phyloP scores from a whole-genome alignment of 1,140 invertebrate genomes.

The Drosophila subpulchrella region DNA sequence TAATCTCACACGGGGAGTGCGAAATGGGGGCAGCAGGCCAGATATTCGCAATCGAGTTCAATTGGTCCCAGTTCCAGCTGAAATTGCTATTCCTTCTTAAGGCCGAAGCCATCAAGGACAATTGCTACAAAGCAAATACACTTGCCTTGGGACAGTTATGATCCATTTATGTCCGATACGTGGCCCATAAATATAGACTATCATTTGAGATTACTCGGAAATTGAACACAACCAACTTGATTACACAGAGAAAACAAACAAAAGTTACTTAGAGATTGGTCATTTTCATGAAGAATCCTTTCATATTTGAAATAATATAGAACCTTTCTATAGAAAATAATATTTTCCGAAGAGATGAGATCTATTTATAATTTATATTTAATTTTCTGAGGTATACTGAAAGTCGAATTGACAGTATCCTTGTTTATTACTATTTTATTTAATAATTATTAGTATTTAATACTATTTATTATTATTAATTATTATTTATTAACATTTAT shows the following conservation, averaged over 20 bases:
- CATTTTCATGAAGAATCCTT: no score
- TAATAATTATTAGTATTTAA: no score
- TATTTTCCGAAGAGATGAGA: no score
- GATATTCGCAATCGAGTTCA: conserved; percentile 26
- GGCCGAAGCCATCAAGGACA: conserved; percentile 47
- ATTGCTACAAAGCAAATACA: conserved; percentile 54
- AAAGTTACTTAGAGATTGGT: no score
- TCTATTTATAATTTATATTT: no score
- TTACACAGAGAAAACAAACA: background rate
- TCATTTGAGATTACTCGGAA: conserved; percentile 9
- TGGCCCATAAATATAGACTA: conserved; percentile 68
- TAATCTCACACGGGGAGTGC: conserved; percentile 17
- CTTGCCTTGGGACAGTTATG: conserved; percentile 30
- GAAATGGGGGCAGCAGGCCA: conserved; percentile 6
- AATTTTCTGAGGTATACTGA: no score
- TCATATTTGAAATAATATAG: no score
- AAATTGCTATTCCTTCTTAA: conserved; percentile 53
- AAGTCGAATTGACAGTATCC: no score
- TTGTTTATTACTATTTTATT: no score
- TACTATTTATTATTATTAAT: no score
- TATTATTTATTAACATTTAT: no score
- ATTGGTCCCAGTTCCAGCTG: conserved; percentile 31
- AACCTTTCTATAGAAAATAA: no score
- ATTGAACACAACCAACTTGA: conserved; percentile 1
- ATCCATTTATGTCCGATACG: conserved; percentile 50